phyloP scores from a whole-genome alignment of 2,797 vertebrate genomes.

The Sylvilagus floridanus region DNA sequence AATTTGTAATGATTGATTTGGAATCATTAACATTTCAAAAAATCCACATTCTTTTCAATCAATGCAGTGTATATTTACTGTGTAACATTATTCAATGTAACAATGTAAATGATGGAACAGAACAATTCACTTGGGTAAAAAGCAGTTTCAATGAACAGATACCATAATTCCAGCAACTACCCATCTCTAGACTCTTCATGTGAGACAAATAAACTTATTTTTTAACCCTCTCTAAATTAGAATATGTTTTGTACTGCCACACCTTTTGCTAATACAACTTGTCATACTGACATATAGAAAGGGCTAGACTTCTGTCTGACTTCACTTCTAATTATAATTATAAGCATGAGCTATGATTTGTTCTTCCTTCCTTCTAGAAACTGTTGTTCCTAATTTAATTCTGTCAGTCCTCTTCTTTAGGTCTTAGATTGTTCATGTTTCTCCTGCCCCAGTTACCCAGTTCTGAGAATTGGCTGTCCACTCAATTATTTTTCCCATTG shows the following conservation, averaged over 20 bases:
- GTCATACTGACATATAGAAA: neutral
- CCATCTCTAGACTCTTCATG: neutral
- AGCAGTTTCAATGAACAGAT: neutral
- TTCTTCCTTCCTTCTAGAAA: neutral
- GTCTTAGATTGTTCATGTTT: neutral
- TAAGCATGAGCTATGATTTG: neutral
- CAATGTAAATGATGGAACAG: neutral
- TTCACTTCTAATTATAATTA: neutral
- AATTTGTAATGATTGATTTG: neutral
- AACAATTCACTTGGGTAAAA: neutral
- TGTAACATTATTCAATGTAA: no score
- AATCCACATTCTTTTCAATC: neutral
- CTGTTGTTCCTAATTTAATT: neutral
- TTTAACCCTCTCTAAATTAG: neutral
- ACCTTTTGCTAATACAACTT: neutral
- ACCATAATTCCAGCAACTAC: neutral
- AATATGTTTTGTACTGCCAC: neutral
- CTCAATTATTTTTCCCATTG: neutral
- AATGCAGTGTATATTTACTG: neutral
- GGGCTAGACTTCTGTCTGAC: neutral
- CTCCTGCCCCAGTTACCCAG: neutral
- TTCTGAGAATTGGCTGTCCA: neutral
- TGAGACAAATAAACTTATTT: neutral
- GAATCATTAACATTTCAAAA: slow-evolving; percentile 40
- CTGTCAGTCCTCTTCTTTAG: neutral